Conservation (phyloP, 2,888 invertebrate genomes). For the Hofmannophila pseudospretella region DNA sequence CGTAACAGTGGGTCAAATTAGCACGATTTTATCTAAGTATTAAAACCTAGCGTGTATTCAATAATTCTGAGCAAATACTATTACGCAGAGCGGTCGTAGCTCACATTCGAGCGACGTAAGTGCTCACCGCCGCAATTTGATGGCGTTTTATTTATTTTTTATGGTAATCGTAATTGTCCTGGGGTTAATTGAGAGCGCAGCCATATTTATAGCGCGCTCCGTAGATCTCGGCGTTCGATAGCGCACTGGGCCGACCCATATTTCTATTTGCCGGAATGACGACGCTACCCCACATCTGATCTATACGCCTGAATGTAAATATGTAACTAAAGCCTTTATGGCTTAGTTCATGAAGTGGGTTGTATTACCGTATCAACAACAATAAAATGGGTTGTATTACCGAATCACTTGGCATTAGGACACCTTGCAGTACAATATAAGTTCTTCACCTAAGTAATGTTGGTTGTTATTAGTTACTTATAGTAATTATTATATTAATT, state of each 20-base stretch:
- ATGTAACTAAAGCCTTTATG: too few relatives aligned
- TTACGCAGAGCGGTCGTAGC: slow-evolving; percentile 32
- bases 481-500: too few relatives aligned
- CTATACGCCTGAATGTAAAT: not conserved
- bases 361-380: too few relatives aligned
- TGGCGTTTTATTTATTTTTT: slow-evolving; percentile 65
- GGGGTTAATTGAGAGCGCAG: slow-evolving; percentile 61
- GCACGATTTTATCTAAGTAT: too few relatives aligned
- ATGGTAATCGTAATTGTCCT: slow-evolving; percentile 67
- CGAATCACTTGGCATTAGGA: too few relatives aligned
- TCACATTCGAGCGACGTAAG: slow-evolving; percentile 34
- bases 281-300: slow-evolving; percentile 17
- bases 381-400: too few relatives aligned
- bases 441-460: too few relatives aligned
- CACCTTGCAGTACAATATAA: too few relatives aligned
- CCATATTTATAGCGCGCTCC: slow-evolving; percentile 51
- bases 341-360: too few relatives aligned
- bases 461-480: too few relatives aligned
- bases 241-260: slow-evolving; percentile 39
- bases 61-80: slow-evolving; percentile 38
- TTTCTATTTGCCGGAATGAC: slow-evolving; percentile 53
- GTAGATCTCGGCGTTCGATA: slow-evolving; percentile 50
- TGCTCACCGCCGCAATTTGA: slow-evolving; percentile 48
- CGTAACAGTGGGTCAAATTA: too few relatives aligned
- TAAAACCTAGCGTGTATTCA: too few relatives aligned